Base-by-base conservation (phyloP, 2,113 vertebrate species). In the Ploceus nigricollis region DNA sequence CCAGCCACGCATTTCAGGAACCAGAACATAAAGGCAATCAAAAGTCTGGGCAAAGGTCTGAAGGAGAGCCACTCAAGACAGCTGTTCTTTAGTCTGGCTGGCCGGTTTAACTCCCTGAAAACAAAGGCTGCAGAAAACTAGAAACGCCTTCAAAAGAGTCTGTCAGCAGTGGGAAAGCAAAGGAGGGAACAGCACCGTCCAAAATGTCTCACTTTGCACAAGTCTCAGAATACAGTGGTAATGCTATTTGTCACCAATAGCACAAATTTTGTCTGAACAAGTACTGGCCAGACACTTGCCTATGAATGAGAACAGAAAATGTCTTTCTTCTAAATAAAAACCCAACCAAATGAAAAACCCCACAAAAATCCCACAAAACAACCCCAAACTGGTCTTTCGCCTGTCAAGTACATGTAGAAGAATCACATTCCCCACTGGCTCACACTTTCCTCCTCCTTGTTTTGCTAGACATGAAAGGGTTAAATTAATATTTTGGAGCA, bases 1-100 rank as follows among this genome's bases (percentile, higher is more conserved):
- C 23, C 33, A 18, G 9, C 45, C 39, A 35, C 0, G 0, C 24
- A 22, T 37, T 44, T 64, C 1, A 1, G 82, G 60, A 82, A n/a
- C 11, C 19, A 64, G 14, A 72, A 63, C 0, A 3, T 8, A 33
- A 48, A 84, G 15, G 28, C 16, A 71, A 23, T 5, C 18, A 31
- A 58, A 90, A 69, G 1, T 37, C 37, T 40, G 23, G 25, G 33
- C 17, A 54, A 45, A 17, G 20, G 11, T 35, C 18, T 45, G 60
- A 73, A 27, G 10, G 21, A 82, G 0, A 85, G 23, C 23, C 17
- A 28, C 40, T 51, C 11, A 13, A 63, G 17, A 44, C 17, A 48
- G 39, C 6, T 31, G 31, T 2, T 80, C 22, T 39, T 81, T 15
- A 37, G 30, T 24, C 40, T 53, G 30, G 2, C 45, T 73, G 60